phyloP scores from a whole-genome alignment of 2,888 invertebrate genomes.

The Dasysyrphus tricinctus region DNA sequence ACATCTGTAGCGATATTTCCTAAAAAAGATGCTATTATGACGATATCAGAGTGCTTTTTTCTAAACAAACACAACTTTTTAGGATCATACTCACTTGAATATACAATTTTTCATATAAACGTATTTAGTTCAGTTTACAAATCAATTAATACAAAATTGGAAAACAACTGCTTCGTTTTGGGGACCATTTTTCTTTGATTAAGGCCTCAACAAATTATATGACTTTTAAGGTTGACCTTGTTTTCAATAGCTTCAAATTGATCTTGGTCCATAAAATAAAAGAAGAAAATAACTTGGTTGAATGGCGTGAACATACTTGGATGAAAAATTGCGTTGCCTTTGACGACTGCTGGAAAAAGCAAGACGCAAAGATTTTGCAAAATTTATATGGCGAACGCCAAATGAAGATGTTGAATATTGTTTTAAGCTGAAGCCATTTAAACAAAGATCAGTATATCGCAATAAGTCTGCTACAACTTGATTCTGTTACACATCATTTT shows the following conservation, averaged over 20 bases:
- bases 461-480: neutral
- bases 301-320: slow-evolving; percentile 5
- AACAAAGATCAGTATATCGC: neutral
- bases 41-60: neutral
- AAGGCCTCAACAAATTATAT: slow-evolving; percentile 21
- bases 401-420: slow-evolving; percentile 3
- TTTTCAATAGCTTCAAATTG: slow-evolving; percentile 20
- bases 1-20: neutral
- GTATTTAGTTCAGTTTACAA: slow-evolving; percentile 19
- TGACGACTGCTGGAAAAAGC: neutral
- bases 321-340: neutral
- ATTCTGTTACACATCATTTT: too few species aligned
- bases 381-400: slow-evolving; percentile 14
- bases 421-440: neutral
- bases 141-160: slow-evolving; percentile 34
- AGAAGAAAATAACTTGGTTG: neutral
- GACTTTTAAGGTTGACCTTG: slow-evolving; percentile 38
- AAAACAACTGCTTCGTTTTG: slow-evolving; percentile 36
- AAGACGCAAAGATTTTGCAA: slow-evolving; percentile 2
- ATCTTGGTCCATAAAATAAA: slow-evolving; percentile 1
- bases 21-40: neutral
- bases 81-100: neutral
- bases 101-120: neutral
- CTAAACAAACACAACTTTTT: slow-evolving; percentile 3
- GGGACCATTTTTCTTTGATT: neutral